Evolutionary conservation across 2,113 vertebrate genomes (phyloP).

Genomic region (Microtus montanus): DNA sequence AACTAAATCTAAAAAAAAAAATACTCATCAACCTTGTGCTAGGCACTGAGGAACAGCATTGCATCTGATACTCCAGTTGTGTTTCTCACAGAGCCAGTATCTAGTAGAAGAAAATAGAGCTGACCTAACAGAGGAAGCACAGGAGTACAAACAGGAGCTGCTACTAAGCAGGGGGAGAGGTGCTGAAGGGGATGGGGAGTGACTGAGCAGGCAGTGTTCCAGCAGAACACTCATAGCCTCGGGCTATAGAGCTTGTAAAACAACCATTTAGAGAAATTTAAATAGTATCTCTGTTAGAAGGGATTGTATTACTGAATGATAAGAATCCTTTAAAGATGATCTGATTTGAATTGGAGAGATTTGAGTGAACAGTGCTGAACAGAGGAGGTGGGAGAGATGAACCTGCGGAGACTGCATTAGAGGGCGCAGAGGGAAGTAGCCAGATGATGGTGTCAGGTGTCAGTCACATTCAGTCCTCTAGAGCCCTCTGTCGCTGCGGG

Average conservation of each 20-base stretch:
- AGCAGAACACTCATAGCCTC: background rate
- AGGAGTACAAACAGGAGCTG: background rate
- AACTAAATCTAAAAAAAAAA: too few species aligned
- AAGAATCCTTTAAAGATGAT: constrained; percentile 26
- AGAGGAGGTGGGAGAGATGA: background rate
- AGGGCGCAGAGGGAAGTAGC: background rate
- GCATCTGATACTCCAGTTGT: background rate
- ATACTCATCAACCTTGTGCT: background rate
- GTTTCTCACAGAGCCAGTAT: background rate
- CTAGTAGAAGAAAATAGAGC: background rate
- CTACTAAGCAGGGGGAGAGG: background rate
- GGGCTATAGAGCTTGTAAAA: background rate
- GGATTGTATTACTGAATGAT: background rate
- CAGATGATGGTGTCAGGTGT: background rate
- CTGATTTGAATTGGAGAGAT: background rate
- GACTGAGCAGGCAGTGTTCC: background rate
- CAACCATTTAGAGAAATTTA: background rate
- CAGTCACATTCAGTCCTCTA: background rate
- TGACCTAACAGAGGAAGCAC: background rate
- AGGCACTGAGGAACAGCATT: background rate
- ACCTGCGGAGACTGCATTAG: background rate
- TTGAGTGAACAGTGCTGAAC: background rate
- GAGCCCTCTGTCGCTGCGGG: background rate
- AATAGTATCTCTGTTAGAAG: background rate
- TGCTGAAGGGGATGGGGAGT: background rate